Evolutionary conservation across 1,140 invertebrate species (phyloP).

Genomic region (Drosophila rufa): DNA sequence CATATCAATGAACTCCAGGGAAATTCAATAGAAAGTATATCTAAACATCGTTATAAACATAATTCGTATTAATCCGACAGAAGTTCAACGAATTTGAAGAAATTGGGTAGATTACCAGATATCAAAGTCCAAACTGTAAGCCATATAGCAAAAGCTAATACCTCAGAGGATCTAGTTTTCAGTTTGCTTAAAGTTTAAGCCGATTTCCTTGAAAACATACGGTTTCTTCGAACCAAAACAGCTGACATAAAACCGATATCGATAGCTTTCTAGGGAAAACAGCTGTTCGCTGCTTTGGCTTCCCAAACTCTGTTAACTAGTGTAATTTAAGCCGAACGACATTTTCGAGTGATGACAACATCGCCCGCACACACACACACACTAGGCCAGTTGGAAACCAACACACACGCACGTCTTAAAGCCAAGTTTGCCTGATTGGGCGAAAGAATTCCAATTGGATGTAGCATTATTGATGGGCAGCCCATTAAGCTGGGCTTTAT

Average conservation of each 20-base stretch:
- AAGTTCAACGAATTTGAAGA: background rate
- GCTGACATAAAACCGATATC: background rate
- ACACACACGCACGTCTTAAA: slow-evolving; percentile 46
- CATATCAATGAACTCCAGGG: background rate
- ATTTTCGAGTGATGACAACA: slow-evolving; percentile 78
- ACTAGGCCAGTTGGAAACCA: slow-evolving; percentile 20
- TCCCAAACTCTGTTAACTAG: slow-evolving; percentile 10
- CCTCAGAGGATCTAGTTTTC: background rate
- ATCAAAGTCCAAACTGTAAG: no score
- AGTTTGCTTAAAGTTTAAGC: background rate
- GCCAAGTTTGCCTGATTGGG: slow-evolving; percentile 39
- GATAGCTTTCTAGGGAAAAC: background rate
- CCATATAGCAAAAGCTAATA: no score
- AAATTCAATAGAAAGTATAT: background rate
- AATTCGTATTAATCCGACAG: no score
- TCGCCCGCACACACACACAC: slow-evolving; percentile 40
- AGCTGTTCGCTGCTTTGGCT: background rate
- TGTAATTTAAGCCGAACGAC: slow-evolving; percentile 36
- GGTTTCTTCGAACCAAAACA: background rate
- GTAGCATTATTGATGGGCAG: slow-evolving; percentile 49
- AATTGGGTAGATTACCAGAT: no score
- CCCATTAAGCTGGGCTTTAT: slow-evolving; percentile 42
- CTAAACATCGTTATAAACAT: background rate
- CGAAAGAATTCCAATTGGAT: slow-evolving; percentile 54
- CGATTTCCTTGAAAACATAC: background rate